Conservation (phyloP, 2,797 vertebrate species). For the Spinus olivaceus region DNA sequence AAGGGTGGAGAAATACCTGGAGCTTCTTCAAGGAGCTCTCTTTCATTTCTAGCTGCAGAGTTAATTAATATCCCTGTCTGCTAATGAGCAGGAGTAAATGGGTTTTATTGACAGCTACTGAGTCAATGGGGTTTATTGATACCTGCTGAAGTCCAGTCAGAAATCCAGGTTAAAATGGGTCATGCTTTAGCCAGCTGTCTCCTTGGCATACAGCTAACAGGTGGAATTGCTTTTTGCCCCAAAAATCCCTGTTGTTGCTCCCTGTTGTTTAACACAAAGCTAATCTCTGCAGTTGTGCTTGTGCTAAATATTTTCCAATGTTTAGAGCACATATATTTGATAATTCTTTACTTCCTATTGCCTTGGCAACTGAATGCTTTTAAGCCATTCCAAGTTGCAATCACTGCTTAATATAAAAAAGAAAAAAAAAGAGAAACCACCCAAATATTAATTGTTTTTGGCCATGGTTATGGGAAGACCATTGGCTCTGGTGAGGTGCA, state of each 20-base stretch:
- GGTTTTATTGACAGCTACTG: neutral
- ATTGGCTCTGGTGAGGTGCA: neutral
- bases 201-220: neutral
- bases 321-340: neutral
- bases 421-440: neutral
- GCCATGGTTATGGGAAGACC: neutral
- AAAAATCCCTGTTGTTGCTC: neutral
- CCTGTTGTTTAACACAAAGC: neutral
- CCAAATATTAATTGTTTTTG: neutral
- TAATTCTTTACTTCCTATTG: neutral
- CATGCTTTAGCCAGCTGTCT: neutral
- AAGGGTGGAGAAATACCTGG: neutral
- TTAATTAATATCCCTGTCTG: constrained; percentile 30
- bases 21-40: neutral
- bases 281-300: neutral
- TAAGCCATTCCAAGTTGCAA: neutral
- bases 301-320: neutral
- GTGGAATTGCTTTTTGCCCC: neutral
- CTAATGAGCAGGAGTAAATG: neutral
- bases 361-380: constrained; percentile 10
- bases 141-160: neutral
- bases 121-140: neutral
- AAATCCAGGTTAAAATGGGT: neutral
- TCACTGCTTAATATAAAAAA: neutral
- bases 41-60: neutral